A percentile compares a stretch with the other conserved stretches of the same genome.
Evolutionary conservation across 2,888 invertebrate genomes (phyloP).

Genomic region (Phragmatobia fuliginosa): DNA sequence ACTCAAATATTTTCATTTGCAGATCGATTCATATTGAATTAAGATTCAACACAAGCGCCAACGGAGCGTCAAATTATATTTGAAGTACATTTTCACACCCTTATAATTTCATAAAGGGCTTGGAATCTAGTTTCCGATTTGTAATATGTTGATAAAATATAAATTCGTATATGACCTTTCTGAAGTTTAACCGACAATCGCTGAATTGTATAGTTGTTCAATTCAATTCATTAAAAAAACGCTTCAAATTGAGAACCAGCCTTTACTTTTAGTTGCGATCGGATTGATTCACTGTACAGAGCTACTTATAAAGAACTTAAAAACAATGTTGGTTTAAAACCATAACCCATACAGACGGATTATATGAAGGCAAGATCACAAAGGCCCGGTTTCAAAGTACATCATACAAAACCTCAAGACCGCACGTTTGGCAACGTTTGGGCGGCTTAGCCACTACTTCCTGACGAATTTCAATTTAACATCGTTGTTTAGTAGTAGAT

Average conservation of each 20-base stretch:
- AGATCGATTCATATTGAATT: neutral
- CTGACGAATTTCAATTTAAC: neutral
- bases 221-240: too few relatives aligned
- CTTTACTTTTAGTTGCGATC: too few relatives aligned
- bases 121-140: neutral
- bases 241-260: too few relatives aligned
- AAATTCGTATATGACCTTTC: neutral
- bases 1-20: neutral
- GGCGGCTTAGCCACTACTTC: neutral
- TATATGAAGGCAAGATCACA: neutral
- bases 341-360: neutral
- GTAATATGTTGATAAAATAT: neutral
- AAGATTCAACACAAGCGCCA: neutral
- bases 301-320: neutral
- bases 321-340: neutral
- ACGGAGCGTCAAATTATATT: neutral
- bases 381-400: neutral
- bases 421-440: neutral
- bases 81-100: neutral
- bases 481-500: neutral
- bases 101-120: neutral
- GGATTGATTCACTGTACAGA: too few relatives aligned
- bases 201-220: too few relatives aligned
- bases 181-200: too few relatives aligned
- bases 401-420: neutral